Percentiles rank a stretch among this genome's conserved stretches.
phyloP scores from a whole-genome alignment of 1,140 invertebrate genomes.

The Pseudoatta argentina region DNA sequence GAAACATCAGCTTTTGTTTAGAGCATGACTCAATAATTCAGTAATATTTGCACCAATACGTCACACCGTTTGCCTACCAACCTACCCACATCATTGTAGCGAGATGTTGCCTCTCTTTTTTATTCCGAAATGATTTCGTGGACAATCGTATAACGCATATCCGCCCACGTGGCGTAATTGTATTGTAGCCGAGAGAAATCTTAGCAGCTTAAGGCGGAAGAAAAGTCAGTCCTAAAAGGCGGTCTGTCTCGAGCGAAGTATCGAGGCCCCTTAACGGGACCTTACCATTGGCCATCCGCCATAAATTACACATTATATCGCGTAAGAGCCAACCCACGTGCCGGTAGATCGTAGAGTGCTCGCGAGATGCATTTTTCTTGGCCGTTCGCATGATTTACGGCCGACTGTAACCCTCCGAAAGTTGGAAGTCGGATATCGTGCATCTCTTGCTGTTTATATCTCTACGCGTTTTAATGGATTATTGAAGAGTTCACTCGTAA shows the following conservation, averaged over 20 bases:
- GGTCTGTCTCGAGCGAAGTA: constrained; percentile 71
- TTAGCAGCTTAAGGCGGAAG: constrained; percentile 69
- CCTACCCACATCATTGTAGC: constrained; percentile 3
- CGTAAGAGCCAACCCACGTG: constrained; percentile 73
- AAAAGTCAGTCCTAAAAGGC: constrained; percentile 76
- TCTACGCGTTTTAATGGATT: constrained; percentile 59
- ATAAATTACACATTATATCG: constrained; percentile 80
- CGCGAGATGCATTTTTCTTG: constrained; percentile 69
- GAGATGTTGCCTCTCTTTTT: constrained; percentile 56
- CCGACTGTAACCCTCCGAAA: constrained; percentile 55
- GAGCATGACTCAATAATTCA: constrained; percentile 8
- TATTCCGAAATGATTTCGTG: constrained; percentile 54
- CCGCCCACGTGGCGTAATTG: constrained; percentile 55
- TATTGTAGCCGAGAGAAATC: constrained; percentile 61
- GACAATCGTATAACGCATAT: constrained; percentile 52
- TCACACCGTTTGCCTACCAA: constrained; percentile 25
- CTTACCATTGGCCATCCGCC: constrained; percentile 74
- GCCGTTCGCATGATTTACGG: constrained; percentile 66
- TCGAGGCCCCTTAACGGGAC: constrained; percentile 79
- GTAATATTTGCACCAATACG: constrained; percentile 11
- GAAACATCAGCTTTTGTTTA: neutral
- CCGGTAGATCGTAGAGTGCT: constrained; percentile 75
- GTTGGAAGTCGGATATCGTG: constrained; percentile 66
- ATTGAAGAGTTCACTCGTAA: constrained; percentile 13
- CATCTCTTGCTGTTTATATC: constrained; percentile 58